Conservation (phyloP, 2,888 invertebrate species). For the Labia minor region DNA sequence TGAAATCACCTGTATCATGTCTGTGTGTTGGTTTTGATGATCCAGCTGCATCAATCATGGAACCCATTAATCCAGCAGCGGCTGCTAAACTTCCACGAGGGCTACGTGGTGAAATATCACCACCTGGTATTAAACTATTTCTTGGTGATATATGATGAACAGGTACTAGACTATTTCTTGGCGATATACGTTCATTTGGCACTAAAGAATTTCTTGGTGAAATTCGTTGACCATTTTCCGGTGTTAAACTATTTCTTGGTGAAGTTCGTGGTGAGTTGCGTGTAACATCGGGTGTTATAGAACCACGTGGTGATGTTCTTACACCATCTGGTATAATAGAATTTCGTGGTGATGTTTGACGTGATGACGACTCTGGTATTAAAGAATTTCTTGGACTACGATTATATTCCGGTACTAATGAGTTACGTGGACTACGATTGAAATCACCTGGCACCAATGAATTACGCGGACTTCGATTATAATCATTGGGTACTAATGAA, state of each 20-base stretch:
- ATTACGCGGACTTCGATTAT: slow-evolving; percentile 46
- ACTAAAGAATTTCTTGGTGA: slow-evolving; percentile 33
- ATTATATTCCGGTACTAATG: slow-evolving; percentile 42
- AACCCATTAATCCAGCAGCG: slow-evolving; percentile 13
- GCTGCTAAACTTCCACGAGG: slow-evolving; percentile 49
- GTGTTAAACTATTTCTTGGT: slow-evolving; percentile 32
- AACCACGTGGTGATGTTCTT: slow-evolving; percentile 40
- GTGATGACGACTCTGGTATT: slow-evolving; percentile 46
- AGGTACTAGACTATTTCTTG: slow-evolving; percentile 33
- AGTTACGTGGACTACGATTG: slow-evolving; percentile 44
- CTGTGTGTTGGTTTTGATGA: slow-evolving; percentile 14
- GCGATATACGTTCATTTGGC: slow-evolving; percentile 36
- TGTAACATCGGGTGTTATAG: slow-evolving; percentile 40
- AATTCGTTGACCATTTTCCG: slow-evolving; percentile 40
- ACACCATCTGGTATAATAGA: slow-evolving; percentile 45
- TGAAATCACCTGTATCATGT: neutral
- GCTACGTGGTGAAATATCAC: slow-evolving; percentile 40
- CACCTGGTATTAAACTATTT: slow-evolving; percentile 44
- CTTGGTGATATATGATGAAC: slow-evolving; percentile 41
- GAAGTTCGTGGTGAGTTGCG: slow-evolving; percentile 26
- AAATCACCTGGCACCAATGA: slow-evolving; percentile 50
- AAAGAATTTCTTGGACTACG: slow-evolving; percentile 50
- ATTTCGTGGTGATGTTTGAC: slow-evolving; percentile 44
- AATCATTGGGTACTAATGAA: slow-evolving; percentile 45
- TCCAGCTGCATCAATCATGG: slow-evolving; percentile 18